These are phyloP conservation scores for Bryconaethiops microstoma DNA, from an alignment of 2,797 vertebrate genomes.

Conservation along the genomic window DNA sequence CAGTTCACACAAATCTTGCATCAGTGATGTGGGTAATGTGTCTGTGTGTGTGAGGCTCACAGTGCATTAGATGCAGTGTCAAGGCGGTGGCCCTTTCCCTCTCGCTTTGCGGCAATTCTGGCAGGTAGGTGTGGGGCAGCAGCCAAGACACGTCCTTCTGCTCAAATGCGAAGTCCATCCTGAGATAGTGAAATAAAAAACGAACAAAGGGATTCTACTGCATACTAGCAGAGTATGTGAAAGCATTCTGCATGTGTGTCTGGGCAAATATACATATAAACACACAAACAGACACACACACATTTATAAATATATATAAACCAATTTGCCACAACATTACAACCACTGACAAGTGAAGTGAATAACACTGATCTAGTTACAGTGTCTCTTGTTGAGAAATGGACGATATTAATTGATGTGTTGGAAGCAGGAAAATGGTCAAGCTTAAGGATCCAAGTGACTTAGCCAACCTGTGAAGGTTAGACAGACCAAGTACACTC, in stretches of 20 bases:
- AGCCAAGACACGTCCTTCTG: constrained; percentile 68
- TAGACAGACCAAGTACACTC: too few species aligned
- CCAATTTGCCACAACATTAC: too few species aligned
- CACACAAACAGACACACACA: background rate
- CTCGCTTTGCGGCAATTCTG: constrained; percentile 65
- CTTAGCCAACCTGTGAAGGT: too few species aligned
- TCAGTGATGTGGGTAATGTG: background rate
- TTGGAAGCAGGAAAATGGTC: too few species aligned
- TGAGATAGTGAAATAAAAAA: constrained; percentile 47
- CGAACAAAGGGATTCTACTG: background rate
- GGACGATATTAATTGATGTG: too few species aligned
- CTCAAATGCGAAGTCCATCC: constrained; percentile 59
- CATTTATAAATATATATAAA: too few species aligned
- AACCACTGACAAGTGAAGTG: too few species aligned
- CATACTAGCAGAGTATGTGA: background rate
- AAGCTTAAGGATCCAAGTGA: too few species aligned
- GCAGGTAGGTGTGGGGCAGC: constrained; percentile 53
- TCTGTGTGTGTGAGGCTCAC: constrained; percentile 59
- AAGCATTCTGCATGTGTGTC: too few species aligned
- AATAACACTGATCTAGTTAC: too few species aligned
- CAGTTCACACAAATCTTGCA: constrained; percentile 8
- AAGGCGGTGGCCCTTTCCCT: constrained; percentile 74
- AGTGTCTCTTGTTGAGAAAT: too few species aligned
- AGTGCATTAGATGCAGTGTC: constrained; percentile 79
- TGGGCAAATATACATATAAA: background rate